Conservation (phyloP, 1,140 invertebrate species). For the Hetaerina americana region DNA sequence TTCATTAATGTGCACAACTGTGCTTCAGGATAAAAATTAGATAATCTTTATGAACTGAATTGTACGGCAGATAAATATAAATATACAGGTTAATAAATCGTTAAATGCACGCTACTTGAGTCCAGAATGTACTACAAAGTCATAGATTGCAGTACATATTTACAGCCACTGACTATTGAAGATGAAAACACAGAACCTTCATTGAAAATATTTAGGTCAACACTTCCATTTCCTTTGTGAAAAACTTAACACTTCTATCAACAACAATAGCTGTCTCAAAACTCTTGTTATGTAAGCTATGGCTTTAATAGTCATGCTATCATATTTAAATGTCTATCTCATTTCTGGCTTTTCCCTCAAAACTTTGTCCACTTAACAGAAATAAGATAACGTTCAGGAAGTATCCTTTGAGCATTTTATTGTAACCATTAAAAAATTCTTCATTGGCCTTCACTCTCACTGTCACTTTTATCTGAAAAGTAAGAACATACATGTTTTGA, state of each 20-base stretch:
- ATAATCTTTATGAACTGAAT: too few relatives aligned
- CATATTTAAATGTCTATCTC: neutral
- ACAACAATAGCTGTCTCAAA: neutral
- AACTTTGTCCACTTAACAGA: neutral
- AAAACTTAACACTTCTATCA: neutral
- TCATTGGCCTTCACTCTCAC: constrained; percentile 80
- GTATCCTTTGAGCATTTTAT: constrained; percentile 5
- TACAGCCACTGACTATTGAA: neutral
- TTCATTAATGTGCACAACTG: neutral
- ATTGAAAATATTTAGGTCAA: neutral
- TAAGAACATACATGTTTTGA: constrained; percentile 17
- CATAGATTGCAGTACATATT: too few relatives aligned
- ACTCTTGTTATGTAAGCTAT: neutral
- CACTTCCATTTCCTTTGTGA: neutral
- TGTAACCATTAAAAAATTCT: neutral
- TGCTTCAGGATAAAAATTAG: neutral
- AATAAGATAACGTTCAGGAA: neutral
- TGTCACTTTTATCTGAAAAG: constrained; percentile 78
- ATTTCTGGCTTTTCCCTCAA: neutral
- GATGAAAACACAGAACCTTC: neutral
- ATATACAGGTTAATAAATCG: neutral
- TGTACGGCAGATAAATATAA: neutral
- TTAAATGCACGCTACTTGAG: neutral
- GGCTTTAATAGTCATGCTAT: neutral
- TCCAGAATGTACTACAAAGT: neutral